These are phyloP conservation scores for Mus spretus DNA, from an alignment of 2,797 vertebrate species.

Conservation along the genomic window DNA sequence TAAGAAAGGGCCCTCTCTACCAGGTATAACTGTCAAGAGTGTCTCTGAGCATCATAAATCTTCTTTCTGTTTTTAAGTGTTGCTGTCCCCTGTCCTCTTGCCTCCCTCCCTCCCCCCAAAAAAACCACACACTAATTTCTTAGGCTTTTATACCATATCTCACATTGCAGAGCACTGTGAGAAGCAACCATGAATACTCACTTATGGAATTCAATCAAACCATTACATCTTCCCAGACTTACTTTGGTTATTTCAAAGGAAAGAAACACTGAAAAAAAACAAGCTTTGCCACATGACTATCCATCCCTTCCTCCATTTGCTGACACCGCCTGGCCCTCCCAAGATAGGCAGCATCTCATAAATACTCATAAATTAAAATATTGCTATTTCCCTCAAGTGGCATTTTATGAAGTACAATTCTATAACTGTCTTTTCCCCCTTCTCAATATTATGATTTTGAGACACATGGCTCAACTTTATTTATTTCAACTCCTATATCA, in stretches of 20 bases:
- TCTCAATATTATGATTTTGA: constrained; percentile 63
- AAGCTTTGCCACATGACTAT: background rate
- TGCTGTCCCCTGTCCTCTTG: background rate
- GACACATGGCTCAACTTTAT: constrained; percentile 68
- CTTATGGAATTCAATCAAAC: constrained; percentile 39
- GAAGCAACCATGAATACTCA: background rate
- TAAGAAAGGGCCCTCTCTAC: background rate
- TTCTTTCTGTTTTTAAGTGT: background rate
- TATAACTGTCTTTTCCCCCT: background rate
- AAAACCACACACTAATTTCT: background rate
- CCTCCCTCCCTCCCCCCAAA: too few relatives aligned
- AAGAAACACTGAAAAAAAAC: constrained; percentile 8
- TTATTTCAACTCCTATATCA: constrained; percentile 66
- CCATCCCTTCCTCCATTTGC: background rate
- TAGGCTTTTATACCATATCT: background rate
- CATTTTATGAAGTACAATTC: constrained; percentile 49
- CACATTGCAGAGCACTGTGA: background rate
- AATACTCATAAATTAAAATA: constrained; percentile 41
- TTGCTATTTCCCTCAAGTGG: constrained; percentile 53
- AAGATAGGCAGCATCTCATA: background rate
- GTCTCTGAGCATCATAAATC: background rate
- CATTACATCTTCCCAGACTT: background rate
- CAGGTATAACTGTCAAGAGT: constrained; percentile 31
- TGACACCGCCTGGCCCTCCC: background rate
- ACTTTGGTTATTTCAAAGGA: constrained; percentile 35